A percentile compares a stretch with the other conserved stretches of the same genome.
Evolutionary conservation across 2,113 vertebrate species (phyloP).

Genomic region (Ceratotherium simum): DNA sequence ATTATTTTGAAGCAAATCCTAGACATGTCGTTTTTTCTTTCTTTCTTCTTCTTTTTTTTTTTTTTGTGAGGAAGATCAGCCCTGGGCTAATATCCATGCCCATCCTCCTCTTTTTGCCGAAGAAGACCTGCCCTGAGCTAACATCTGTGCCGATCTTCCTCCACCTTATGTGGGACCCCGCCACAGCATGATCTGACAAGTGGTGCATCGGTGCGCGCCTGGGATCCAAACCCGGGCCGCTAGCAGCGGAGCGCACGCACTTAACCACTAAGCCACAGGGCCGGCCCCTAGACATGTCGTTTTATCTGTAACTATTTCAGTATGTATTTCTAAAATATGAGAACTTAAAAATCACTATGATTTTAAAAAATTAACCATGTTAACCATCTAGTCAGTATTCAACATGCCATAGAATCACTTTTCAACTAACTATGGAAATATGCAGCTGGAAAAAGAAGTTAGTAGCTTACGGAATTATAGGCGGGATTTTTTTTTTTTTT

Average conservation of each 20-base stretch:
- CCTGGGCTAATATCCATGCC: too few relatives aligned
- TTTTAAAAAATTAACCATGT: neutral
- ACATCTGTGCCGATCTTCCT: too few relatives aligned
- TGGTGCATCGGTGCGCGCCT: too few relatives aligned
- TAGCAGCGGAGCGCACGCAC: too few relatives aligned
- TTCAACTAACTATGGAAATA: neutral
- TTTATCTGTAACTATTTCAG: neutral
- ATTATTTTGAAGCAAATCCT: conserved; percentile 14
- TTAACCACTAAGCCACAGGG: too few relatives aligned
- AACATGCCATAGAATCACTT: neutral
- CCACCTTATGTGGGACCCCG: too few relatives aligned
- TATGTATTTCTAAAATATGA: neutral
- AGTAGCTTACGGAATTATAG: neutral
- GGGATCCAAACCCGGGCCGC: too few relatives aligned
- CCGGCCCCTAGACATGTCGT: neutral
- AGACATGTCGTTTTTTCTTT: neutral
- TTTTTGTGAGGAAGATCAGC: too few relatives aligned
- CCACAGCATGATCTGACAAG: too few relatives aligned
- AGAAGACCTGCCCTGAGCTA: too few relatives aligned
- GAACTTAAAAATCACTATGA: neutral
- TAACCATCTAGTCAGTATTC: neutral
- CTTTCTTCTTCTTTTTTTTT: too few relatives aligned
- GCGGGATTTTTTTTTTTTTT: neutral
- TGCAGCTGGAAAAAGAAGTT: neutral
- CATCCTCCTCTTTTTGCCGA: too few relatives aligned